Evolutionary conservation across 2,797 vertebrate species (phyloP).

Genomic region (Podargus strigoides): DNA sequence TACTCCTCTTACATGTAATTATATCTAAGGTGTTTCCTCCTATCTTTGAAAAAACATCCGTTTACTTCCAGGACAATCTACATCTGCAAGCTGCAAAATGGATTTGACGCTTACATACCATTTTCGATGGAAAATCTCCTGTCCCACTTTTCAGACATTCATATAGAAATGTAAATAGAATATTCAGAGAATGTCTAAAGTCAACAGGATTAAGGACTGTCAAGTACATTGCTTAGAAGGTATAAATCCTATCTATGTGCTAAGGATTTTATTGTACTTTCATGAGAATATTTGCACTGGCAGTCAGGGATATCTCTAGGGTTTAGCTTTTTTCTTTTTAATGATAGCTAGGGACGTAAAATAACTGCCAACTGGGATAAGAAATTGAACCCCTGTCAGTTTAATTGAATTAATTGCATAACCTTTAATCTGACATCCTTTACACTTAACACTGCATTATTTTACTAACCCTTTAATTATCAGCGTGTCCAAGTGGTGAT

Average conservation of each 20-base stretch:
- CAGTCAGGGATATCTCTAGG: neutral
- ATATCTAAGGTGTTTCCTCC: neutral
- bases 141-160: conserved; percentile 4
- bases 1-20: neutral
- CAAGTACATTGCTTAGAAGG: conserved; percentile 29
- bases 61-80: neutral
- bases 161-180: neutral
- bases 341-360: neutral
- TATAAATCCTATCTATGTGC: neutral
- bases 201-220: conserved; percentile 59
- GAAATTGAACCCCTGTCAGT: neutral
- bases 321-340: neutral
- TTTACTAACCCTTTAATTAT: conserved; percentile 4
- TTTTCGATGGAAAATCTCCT: neutral
- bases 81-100: neutral
- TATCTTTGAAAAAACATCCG: neutral
- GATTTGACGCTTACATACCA: neutral
- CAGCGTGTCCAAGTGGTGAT: neutral
- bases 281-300: conserved; percentile 17
- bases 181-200: conserved; percentile 18
- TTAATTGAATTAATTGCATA: neutral
- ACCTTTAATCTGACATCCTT: neutral
- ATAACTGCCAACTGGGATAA: neutral
- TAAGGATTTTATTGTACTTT: conserved; percentile 40
- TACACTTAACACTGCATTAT: neutral